phyloP scores from a whole-genome alignment of 2,113 vertebrate species.

The Albula glossodonta region DNA sequence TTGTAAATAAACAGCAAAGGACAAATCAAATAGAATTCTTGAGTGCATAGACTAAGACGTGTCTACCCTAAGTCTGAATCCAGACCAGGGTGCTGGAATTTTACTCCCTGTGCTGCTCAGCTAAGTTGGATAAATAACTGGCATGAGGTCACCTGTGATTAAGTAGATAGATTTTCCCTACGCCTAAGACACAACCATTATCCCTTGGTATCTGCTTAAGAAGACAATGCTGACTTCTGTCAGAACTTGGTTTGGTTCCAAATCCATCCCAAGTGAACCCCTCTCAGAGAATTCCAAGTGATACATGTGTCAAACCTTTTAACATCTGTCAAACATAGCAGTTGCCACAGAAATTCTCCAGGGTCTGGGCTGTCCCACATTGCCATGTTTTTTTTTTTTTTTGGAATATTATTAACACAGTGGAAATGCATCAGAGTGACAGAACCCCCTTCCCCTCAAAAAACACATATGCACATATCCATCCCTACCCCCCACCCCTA shows the following conservation, averaged over 20 bases:
- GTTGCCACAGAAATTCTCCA: conserved; percentile 41
- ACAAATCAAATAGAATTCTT: neutral
- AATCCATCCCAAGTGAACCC: conserved; percentile 40
- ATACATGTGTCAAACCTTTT: conserved; percentile 52
- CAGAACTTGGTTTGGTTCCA: neutral
- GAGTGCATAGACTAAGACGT: neutral
- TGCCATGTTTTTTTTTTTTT: conserved; percentile 18
- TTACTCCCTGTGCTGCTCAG: neutral
- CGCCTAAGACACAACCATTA: neutral
- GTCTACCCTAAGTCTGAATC: neutral
- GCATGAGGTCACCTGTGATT: neutral
- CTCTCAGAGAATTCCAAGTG: conserved; percentile 35
- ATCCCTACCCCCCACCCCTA: neutral
- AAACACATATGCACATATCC: neutral
- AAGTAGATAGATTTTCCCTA: neutral
- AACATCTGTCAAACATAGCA: conserved; percentile 50
- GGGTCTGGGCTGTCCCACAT: conserved; percentile 36
- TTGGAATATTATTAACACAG: conserved; percentile 11
- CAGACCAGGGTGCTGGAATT: neutral
- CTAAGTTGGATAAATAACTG: neutral
- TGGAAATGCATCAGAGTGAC: conserved; percentile 9
- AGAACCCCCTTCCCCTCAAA: neutral
- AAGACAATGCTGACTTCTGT: neutral
- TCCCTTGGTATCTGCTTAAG: neutral
- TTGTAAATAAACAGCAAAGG: neutral